A percentile compares a stretch with the other conserved stretches of the same genome.
These are phyloP conservation scores for Balaenoptera acutorostrata DNA, from an alignment of 2,113 vertebrate species.

Conservation along the genomic window DNA sequence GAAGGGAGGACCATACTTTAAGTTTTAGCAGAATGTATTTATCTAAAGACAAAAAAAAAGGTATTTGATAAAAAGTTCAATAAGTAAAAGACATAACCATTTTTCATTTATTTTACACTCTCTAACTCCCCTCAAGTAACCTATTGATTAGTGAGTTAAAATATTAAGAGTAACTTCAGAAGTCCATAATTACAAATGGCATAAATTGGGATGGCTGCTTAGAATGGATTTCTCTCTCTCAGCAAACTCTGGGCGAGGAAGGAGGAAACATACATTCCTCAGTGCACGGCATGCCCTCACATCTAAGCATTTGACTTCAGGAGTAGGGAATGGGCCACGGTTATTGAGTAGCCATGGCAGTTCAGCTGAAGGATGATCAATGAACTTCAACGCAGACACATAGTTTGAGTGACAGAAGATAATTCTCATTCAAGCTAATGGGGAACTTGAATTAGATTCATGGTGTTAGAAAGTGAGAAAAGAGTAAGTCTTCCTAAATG, in stretches of 20 bases:
- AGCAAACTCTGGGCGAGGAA: background rate
- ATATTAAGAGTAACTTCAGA: constrained; percentile 19
- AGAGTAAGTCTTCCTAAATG: background rate
- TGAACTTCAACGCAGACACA: background rate
- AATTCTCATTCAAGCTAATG: background rate
- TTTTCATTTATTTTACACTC: background rate
- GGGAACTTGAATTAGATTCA: background rate
- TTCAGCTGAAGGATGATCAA: background rate
- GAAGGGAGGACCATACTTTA: background rate
- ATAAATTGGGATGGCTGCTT: background rate
- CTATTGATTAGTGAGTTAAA: background rate
- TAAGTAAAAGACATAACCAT: background rate
- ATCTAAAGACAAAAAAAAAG: background rate
- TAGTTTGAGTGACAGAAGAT: constrained; percentile 38
- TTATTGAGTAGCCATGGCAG: constrained; percentile 15
- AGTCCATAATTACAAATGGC: background rate
- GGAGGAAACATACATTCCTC: background rate
- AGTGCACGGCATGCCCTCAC: background rate
- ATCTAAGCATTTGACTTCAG: background rate
- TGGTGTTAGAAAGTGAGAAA: background rate
- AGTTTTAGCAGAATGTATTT: background rate
- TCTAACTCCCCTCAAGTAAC: background rate
- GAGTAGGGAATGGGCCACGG: background rate
- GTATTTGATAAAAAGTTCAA: background rate
- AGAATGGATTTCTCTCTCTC: background rate